These are phyloP conservation scores for Orgyia antiqua DNA, from an alignment of 2,888 invertebrate species.

Conservation along the genomic window DNA sequence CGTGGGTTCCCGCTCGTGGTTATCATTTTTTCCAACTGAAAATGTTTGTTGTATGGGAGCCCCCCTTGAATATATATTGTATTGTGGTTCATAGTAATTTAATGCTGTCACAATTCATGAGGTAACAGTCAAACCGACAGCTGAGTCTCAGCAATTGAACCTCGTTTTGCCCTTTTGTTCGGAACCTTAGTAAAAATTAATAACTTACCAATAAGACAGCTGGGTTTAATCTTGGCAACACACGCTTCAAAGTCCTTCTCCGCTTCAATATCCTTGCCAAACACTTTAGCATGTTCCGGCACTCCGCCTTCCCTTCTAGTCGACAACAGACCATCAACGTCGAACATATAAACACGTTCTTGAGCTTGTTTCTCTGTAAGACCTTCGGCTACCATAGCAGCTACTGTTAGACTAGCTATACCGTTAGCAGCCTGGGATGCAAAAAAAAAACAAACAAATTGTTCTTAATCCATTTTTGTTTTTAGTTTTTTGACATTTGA, in stretches of 20 bases:
- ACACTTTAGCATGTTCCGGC: slow-evolving; percentile 83
- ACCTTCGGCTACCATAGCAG: slow-evolving; percentile 90
- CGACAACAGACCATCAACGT: slow-evolving; percentile 93
- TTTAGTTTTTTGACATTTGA: too few species aligned
- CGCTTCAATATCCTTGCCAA: slow-evolving; percentile 87
- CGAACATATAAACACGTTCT: slow-evolving; percentile 96
- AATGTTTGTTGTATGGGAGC: too few species aligned
- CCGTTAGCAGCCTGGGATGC: slow-evolving; percentile 94
- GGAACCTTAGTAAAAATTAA: too few species aligned
- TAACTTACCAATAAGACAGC: slow-evolving; percentile 88
- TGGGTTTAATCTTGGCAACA: slow-evolving; percentile 91
- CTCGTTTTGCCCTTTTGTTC: too few species aligned
- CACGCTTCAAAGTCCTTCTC: slow-evolving; percentile 88
- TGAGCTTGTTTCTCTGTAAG: slow-evolving; percentile 84
- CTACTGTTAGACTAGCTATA: slow-evolving; percentile 92
- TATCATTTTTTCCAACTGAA: too few species aligned
- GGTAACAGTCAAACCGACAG: too few species aligned
- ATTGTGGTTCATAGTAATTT: too few species aligned
- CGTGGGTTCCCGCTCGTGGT: too few species aligned
- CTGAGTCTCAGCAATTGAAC: too few species aligned
- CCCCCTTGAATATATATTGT: too few species aligned
- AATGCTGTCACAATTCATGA: too few species aligned
- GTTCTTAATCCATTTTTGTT: too few species aligned
- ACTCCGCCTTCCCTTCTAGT: slow-evolving; percentile 80
- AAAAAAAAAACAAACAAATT: background rate